phyloP scores from a whole-genome alignment of 2,888 invertebrate species.

The Oscheius sp. region DNA sequence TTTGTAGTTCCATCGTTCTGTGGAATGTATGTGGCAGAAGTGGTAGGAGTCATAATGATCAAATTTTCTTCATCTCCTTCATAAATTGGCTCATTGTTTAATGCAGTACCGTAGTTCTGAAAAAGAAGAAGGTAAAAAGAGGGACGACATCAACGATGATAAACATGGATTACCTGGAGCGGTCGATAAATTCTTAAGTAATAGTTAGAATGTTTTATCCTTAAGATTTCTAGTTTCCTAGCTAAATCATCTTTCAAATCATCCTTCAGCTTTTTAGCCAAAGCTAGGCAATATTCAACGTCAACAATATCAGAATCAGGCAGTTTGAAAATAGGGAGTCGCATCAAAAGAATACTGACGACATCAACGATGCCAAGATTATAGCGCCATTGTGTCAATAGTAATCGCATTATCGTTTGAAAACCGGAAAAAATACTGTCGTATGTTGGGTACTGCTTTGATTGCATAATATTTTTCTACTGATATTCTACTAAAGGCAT shows the following conservation, averaged over 20 bases:
- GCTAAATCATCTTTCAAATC: conserved; percentile 36
- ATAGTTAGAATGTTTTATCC: conserved; percentile 14
- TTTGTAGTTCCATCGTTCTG: not conserved
- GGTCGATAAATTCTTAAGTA: conserved; percentile 18
- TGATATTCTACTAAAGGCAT: no score
- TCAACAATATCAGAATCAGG: conserved; percentile 15
- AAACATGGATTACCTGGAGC: not conserved
- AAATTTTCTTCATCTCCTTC: conserved; percentile 63
- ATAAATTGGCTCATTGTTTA: conserved; percentile 64
- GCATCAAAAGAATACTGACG: not conserved
- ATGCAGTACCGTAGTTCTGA: conserved; percentile 38
- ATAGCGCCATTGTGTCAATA: conserved; percentile 1
- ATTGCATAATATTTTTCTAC: no score
- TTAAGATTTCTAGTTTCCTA: not conserved
- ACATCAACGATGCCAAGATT: not conserved
- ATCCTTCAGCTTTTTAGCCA: conserved; percentile 34
- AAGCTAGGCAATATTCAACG: conserved; percentile 39
- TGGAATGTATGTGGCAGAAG: not conserved
- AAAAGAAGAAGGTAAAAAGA: conserved; percentile 3
- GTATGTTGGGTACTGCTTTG: no score
- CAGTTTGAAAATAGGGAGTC: not conserved
- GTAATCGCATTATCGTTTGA: conserved; percentile 15
- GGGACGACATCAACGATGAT: not conserved
- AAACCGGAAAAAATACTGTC: no score
- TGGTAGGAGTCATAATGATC: conserved; percentile 28